These are phyloP conservation scores for Oryctolagus cuniculus DNA, from an alignment of 2,113 vertebrate species.

Conservation along the genomic window DNA sequence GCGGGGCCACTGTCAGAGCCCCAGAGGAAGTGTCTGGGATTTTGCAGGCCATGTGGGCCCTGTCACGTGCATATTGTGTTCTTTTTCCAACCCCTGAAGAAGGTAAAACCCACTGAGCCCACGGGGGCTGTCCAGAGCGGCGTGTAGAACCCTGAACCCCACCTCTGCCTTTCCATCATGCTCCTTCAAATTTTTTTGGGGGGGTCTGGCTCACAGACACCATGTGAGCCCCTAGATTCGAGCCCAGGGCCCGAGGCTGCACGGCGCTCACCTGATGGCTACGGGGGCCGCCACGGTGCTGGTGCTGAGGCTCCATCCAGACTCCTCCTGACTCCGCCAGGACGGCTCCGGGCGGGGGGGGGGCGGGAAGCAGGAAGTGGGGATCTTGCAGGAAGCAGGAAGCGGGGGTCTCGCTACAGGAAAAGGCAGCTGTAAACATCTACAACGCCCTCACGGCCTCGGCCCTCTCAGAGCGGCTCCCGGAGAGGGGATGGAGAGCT, in stretches of 20 bases:
- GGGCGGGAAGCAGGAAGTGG: too few species aligned
- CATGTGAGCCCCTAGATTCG: fast-evolving
- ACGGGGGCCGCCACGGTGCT: neutral
- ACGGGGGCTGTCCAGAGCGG: fast-evolving
- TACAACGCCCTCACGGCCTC: neutral
- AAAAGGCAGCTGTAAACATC: neutral
- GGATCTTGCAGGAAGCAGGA: neutral
- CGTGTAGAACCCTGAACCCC: neutral
- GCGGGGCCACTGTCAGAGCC: neutral
- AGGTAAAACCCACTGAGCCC: neutral
- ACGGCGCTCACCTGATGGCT: neutral
- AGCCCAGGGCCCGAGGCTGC: fast-evolving
- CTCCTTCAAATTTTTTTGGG: neutral
- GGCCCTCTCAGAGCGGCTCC: neutral
- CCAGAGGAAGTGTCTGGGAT: neutral
- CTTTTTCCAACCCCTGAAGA: slow-evolving; percentile 4
- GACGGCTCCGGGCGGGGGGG: neutral
- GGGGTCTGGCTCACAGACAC: neutral
- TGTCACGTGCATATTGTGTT: neutral
- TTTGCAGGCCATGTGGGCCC: neutral
- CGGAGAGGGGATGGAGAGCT: neutral
- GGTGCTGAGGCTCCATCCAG: too few species aligned
- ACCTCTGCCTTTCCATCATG: neutral
- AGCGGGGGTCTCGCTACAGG: neutral
- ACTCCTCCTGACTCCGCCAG: fast-evolving